phyloP scores from a whole-genome alignment of 2,797 vertebrate species.

The Lepus oiostolus region DNA sequence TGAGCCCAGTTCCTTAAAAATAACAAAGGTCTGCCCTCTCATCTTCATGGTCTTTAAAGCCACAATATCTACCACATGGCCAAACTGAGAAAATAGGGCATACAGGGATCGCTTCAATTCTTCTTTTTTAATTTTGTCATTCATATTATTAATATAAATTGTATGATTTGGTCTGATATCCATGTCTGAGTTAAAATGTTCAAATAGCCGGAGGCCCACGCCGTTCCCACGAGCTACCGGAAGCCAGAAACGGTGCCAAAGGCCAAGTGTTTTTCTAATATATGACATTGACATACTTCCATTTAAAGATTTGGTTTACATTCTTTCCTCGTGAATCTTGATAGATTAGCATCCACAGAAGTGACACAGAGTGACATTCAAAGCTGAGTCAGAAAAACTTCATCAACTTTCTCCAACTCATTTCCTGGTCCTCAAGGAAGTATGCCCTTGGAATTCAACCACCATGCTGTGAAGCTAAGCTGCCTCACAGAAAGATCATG shows the following conservation, averaged over 20 bases:
- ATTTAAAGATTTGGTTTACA: not conserved
- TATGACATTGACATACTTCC: not conserved
- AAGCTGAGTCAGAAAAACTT: not conserved
- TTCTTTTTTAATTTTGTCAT: constrained; percentile 98
- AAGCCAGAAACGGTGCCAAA: too few relatives aligned
- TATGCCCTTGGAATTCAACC: not conserved
- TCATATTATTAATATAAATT: constrained; percentile 98
- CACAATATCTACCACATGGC: constrained; percentile 96
- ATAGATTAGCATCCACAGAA: not conserved
- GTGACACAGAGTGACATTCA: not conserved
- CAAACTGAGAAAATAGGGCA: constrained; percentile 97
- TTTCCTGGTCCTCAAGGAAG: not conserved
- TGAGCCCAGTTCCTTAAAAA: constrained; percentile 96
- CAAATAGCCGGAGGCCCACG: not conserved
- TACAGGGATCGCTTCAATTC: constrained; percentile 97
- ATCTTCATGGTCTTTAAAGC: constrained; percentile 97
- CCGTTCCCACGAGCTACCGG: too few relatives aligned
- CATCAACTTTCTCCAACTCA: not conserved
- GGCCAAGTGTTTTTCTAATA: not conserved
- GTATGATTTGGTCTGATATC: constrained; percentile 99
- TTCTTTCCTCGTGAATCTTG: not conserved
- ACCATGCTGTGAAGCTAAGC: not conserved
- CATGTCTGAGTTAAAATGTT: constrained; percentile 87
- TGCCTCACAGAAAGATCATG: not conserved
- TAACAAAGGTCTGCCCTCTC: constrained; percentile 98